Base-by-base conservation (phyloP, 2,888 invertebrate genomes). In the Andricus quercusramuli region DNA sequence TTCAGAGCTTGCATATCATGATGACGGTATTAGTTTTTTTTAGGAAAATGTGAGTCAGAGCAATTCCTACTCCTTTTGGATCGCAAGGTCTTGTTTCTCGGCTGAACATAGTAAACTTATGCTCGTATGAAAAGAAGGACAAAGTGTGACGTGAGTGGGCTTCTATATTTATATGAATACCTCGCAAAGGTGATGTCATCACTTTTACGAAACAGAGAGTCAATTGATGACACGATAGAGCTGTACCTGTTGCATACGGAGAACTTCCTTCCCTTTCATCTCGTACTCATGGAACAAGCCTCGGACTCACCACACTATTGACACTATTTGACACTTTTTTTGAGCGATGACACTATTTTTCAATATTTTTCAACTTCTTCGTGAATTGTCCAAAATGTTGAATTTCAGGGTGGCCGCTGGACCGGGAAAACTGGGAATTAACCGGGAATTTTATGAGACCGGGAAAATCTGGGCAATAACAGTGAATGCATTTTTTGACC, bases 141-240 rank as follows among this genome's bases (percentile, higher is more conserved):
- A 74, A 15, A 62, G 4, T 62, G 62, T 25, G 22, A 25, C 15
- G 32, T 87, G 87, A 88, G 86, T 85, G 65, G 82, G 70, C 79
- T 86, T 88, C 88, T 89, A 88, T 88, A 86, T 87, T 85, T 87
- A 87, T 84, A 85, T 77, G 77, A 81, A 83, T 79, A 83, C 81
- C 65, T 83, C 77, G 81, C 80, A 80, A 68, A 82, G 79, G 81
- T 89, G 89, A 89, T 87, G 87, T 89, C 89, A 89, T 88, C 82
- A 64, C 80, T 86, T 85, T 87, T 88, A 74, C 74, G 29, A 74
- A 51, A 56, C 32, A 56, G 56, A 51, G 47, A 70, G 25, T 70
- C 22, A 65, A 41, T 67, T 70, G 70, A 70, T 70, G 70, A 51
- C 47, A 29, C 29, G 17, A 32, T 29, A 20, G 20, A 29, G 17